phyloP scores from a whole-genome alignment of 2,888 invertebrate species.

The Drosophila crucigera region DNA sequence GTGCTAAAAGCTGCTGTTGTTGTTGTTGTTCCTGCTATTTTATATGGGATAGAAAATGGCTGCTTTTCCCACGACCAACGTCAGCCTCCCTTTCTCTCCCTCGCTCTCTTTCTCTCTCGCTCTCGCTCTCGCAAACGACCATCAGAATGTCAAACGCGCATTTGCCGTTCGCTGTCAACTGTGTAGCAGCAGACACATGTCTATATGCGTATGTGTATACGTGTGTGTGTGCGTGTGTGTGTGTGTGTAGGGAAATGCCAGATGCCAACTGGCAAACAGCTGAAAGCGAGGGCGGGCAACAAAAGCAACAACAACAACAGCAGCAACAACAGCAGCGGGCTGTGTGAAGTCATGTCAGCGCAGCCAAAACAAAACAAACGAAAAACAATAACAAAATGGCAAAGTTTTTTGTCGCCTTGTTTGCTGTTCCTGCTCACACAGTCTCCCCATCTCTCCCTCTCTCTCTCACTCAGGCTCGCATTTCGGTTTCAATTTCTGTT shows the following conservation, averaged over 20 bases:
- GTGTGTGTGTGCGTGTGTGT: slow-evolving; percentile 2
- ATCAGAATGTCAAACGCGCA: slow-evolving; percentile 65
- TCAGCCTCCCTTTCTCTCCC: slow-evolving; percentile 10
- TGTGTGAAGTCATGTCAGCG: slow-evolving; percentile 36
- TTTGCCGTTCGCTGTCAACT: slow-evolving; percentile 52
- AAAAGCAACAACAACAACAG: slow-evolving; percentile 10
- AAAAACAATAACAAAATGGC: slow-evolving; percentile 60
- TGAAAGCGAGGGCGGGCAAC: slow-evolving; percentile 26
- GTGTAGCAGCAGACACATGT: slow-evolving; percentile 5
- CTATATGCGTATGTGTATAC: slow-evolving; percentile 5
- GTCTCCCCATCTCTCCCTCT: neutral
- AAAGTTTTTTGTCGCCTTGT: slow-evolving; percentile 44
- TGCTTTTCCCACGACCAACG: slow-evolving; percentile 39
- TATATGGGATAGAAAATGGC: slow-evolving; percentile 58
- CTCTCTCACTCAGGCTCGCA: slow-evolving; percentile 1
- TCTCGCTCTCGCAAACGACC: slow-evolving; percentile 23
- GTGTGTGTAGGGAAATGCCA: slow-evolving; percentile 27
- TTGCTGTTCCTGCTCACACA: slow-evolving; percentile 13
- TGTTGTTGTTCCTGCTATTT: slow-evolving; percentile 19
- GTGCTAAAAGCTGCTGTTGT: slow-evolving; percentile 27
- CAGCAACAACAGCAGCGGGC: slow-evolving; percentile 9
- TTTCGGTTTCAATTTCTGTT: slow-evolving; percentile 30
- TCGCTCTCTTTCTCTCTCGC: neutral
- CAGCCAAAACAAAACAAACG: slow-evolving; percentile 44
- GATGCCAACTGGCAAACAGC: slow-evolving; percentile 51